Base-by-base conservation (phyloP, 2,888 invertebrate genomes). In the Blera fallax region DNA sequence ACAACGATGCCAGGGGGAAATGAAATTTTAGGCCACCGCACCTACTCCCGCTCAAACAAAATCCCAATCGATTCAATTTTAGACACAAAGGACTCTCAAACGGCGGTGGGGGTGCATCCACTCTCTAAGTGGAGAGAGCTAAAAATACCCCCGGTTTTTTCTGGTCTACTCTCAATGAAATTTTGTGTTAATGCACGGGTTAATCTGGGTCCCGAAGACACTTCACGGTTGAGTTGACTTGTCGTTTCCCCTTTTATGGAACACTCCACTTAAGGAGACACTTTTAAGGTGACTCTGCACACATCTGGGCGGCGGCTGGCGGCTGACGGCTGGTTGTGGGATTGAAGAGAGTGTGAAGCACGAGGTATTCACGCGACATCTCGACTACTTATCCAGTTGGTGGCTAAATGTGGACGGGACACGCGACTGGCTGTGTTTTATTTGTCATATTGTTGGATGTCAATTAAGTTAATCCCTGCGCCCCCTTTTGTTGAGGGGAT, bases 161-260 rank as follows among this genome's bases (percentile, higher is more conserved):
- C 58, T n/a, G 67, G 64, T 24, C 24, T 24, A 24, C 24, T 3
- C 24, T 24, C 24, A 34, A 52, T 60, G 34, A 54, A 60, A 73
- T 79, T 76, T 62, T 70, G 70, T 84, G 70, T 80, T 80, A 84
- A 84, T 84, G 84, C 73, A 52, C 69, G 80, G 84, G 84, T 80
- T 84, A 70, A 84, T 74, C 70, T 60, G 74, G 80, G 64, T 74
- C 56, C 29, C 43, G 50, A 65, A 84, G 80, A 70, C 54, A 80
- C 80, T 84, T 80, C 74, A 84, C 74, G 84, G 74, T 84, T 79
- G 79, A 79, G 64, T 79, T 73, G 84, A 82, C 69, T 50, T 69
- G 37, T 18, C 40, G 16, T 27, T 67, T 58, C 52, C 69, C 77
- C 77, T 50, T 84, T 74, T 79, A 74, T 74, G 80, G 74, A 40